A percentile compares a stretch with the other conserved stretches of the same genome.
Conservation (phyloP, 2,888 invertebrate species). For the Dolichomitus sp. region DNA sequence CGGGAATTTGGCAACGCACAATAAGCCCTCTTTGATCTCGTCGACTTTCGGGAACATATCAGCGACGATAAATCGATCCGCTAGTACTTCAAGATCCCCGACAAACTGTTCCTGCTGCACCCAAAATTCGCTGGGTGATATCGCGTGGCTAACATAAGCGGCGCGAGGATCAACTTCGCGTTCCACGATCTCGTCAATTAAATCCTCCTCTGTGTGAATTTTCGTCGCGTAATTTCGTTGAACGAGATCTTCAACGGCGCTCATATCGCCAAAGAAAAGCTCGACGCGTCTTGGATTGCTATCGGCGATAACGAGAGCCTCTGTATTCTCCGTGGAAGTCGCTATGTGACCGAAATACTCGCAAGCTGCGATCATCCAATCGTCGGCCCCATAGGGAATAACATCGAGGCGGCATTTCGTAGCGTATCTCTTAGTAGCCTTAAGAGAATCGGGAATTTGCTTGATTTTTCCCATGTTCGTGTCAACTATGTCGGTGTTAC, state of each 20-base stretch:
- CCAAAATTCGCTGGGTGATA: slow-evolving; percentile 91
- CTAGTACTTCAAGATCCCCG: slow-evolving; percentile 89
- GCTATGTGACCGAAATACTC: slow-evolving; percentile 87
- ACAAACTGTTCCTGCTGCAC: slow-evolving; percentile 90
- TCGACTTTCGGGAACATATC: slow-evolving; percentile 87
- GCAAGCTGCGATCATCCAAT: slow-evolving; percentile 89
- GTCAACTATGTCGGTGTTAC: slow-evolving; percentile 92
- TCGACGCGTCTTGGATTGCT: slow-evolving; percentile 82
- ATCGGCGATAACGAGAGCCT: slow-evolving; percentile 80
- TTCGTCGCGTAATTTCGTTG: slow-evolving; percentile 75
- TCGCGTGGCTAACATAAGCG: slow-evolving; percentile 90
- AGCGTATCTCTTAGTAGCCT: slow-evolving; percentile 88
- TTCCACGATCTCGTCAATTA: slow-evolving; percentile 78
- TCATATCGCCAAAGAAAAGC: slow-evolving; percentile 82
- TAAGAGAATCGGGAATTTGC: slow-evolving; percentile 88
- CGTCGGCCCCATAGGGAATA: slow-evolving; percentile 89
- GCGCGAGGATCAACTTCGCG: slow-evolving; percentile 86
- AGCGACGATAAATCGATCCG: slow-evolving; percentile 87
- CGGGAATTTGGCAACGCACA: slow-evolving; percentile 90
- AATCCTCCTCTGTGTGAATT: slow-evolving; percentile 73
- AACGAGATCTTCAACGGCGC: slow-evolving; percentile 77
- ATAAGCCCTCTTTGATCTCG: slow-evolving; percentile 88
- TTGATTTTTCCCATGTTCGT: slow-evolving; percentile 89
- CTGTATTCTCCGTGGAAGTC: slow-evolving; percentile 58
- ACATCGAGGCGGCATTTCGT: slow-evolving; percentile 91